Conservation (phyloP, 2,888 invertebrate species). For the Deilephila elpenor region DNA sequence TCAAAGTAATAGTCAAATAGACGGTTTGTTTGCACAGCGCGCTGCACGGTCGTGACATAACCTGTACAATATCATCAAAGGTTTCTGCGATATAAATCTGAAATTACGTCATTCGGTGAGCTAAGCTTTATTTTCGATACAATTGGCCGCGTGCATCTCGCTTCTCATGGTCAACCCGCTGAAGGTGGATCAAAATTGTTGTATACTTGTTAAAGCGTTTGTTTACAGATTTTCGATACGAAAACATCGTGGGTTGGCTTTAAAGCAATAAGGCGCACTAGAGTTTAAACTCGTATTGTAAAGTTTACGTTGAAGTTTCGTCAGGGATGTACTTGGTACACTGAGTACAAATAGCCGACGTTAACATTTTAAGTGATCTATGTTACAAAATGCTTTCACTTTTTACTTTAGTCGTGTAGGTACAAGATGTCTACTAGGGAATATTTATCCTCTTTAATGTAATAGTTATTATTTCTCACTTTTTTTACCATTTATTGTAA, state of each 20-base stretch:
- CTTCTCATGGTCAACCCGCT: constrained; percentile 1
- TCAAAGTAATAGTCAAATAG: not conserved
- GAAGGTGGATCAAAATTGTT: not conserved
- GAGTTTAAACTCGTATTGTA: not conserved
- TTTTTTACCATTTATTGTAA: not conserved
- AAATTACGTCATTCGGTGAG: constrained; percentile 13
- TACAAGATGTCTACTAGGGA: too few relatives aligned
- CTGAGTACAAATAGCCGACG: not conserved
- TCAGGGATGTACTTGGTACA: not conserved
- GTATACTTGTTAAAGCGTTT: not conserved
- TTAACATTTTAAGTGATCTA: too few relatives aligned
- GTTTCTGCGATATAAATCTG: constrained; percentile 18
- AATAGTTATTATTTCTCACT: not conserved
- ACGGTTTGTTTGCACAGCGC: constrained; percentile 6
- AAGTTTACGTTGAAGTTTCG: not conserved
- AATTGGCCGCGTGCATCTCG: constrained; percentile 10
- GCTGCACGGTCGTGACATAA: constrained; percentile 1
- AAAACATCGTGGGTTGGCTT: not conserved
- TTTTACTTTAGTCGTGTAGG: too few relatives aligned
- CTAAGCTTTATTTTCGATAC: constrained; percentile 23
- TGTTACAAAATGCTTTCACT: too few relatives aligned
- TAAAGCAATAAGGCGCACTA: not conserved
- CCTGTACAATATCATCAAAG: constrained; percentile 15
- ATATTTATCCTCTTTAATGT: too few relatives aligned
- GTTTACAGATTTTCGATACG: constrained; percentile 6